Base-by-base conservation (phyloP, 2,888 invertebrate genomes). In the Dioctria linearis region DNA sequence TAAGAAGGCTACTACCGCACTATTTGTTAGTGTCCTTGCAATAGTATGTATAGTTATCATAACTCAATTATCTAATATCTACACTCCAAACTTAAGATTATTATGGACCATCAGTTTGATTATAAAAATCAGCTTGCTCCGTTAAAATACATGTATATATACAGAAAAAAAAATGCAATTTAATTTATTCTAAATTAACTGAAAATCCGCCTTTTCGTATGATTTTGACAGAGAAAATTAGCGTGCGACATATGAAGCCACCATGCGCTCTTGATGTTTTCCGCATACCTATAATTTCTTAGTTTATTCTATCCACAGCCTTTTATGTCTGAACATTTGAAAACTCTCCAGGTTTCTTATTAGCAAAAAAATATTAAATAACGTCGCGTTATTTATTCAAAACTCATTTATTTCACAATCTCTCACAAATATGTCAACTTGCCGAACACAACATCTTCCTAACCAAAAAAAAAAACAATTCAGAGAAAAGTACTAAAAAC, bases 381-480 rank as follows among this genome's bases (percentile, higher is more conserved):
- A 76, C 37, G 25, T 59, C 46, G 40, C 63, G 63, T 76, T 76
- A 43, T 42, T 73, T 57, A 57, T 42, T 59, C 57, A 42, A 59
- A 73, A 49, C 37, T 37, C 46, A 54, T 49, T 63, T 37, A 76
- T 49, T 46, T 63, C n/a, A 39, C 13, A 43, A 43, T 49, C 63
- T 49, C n/a, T 37, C 46, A 37, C 69, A 81, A 81, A 81, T 63
- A 73, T 79, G 81, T 81, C 81, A 81, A 81, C 78, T 81, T 78
- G 81, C 81, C 81, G 81, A 81, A 81, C 79, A 79, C 71, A 79
- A 81, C 81, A 81, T 71, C 6, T 67, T 61, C 69, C 76, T 67
- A 80, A 69, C 76, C 80, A 80, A 75, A 69, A 54, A 80, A 80
- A 76, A 61, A 4, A 61, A 67, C 73, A 25, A 25, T 25, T 25